Base-by-base conservation (phyloP, 2,888 invertebrate species). In the Crepidodera aurea region DNA sequence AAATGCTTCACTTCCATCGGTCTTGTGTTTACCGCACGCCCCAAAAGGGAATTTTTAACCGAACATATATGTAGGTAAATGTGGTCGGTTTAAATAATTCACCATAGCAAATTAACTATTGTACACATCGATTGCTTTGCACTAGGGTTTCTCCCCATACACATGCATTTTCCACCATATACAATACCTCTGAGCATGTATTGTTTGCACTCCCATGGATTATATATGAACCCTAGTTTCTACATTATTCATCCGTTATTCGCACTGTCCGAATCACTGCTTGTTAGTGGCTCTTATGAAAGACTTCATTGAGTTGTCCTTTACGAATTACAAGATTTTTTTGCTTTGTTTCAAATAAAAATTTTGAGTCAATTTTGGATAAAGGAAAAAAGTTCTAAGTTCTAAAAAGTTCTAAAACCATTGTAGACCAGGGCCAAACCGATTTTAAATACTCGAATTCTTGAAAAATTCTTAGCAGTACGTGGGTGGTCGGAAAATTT, bases 111-210 rank as follows among this genome's bases (percentile, higher is more conserved):
- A 77, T 75, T 74, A 74, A 75, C 75, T 75, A 76, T 77, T 76
- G 76, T 75, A 75, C 73, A 71, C 74, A 75, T 75, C 76, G 76
- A 77, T 76, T 77, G 75, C 71, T 69, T 73, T 74, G 74, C 73
- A 75, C 71, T 75, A 68, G 75, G 75, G 77, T 13, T 75, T 75
- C 75, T 75, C 76, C 72, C 74, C 61, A 61, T 75, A 70, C 74
- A 74, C 73, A 74, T 75, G 73, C 75, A 74, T 75, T 74, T 75
- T 76, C 68, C 71, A 75, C 69, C 71, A 71, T 75, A 6, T 48
- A 76, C 77, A 76, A 76, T 76, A 72, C 75, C 76, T 73, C 69
- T 71, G 75, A 76, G 74, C 72, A 73, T 75, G 75, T 74, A 77
- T 76, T 75, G 75, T 76, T 72, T 74, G 71, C 73, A 71, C 69